A percentile compares a stretch with the other conserved stretches of the same genome.
Evolutionary conservation across 2,797 vertebrate species (phyloP).

Genomic region (Alca torda): DNA sequence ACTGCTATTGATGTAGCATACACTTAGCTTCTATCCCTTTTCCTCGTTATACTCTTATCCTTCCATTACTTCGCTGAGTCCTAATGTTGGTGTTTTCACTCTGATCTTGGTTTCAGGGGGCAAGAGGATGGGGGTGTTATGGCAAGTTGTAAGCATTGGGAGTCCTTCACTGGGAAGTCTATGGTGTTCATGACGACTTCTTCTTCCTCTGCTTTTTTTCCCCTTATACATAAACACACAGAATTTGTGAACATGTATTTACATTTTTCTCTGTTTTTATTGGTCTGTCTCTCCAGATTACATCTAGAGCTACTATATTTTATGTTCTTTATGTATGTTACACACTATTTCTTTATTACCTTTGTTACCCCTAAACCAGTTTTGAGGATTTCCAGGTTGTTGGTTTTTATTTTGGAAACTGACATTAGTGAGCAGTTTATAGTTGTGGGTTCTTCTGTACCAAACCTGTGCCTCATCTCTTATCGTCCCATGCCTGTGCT

Average conservation of each 20-base stretch:
- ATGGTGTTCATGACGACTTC: background rate
- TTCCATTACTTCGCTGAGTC: background rate
- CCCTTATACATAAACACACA: background rate
- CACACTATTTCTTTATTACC: background rate
- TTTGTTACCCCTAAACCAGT: background rate
- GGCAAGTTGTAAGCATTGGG: background rate
- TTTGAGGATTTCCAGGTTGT: background rate
- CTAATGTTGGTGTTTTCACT: background rate
- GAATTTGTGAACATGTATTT: background rate
- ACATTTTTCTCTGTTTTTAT: background rate
- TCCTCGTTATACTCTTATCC: background rate
- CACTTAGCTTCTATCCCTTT: background rate
- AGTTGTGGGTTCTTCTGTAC: background rate
- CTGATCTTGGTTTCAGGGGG: rapidly evolving
- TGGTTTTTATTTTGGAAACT: background rate
- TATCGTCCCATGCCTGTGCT: background rate
- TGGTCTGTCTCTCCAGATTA: background rate
- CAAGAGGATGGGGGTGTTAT: background rate
- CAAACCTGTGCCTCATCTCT: background rate
- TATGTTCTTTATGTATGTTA: background rate
- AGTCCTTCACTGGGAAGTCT: background rate
- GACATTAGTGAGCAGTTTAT: background rate
- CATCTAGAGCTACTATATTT: background rate
- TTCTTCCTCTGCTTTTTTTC: background rate
- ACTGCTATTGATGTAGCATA: background rate